Conservation (phyloP, 2,113 vertebrate species). For the Aptenodytes patagonicus region DNA sequence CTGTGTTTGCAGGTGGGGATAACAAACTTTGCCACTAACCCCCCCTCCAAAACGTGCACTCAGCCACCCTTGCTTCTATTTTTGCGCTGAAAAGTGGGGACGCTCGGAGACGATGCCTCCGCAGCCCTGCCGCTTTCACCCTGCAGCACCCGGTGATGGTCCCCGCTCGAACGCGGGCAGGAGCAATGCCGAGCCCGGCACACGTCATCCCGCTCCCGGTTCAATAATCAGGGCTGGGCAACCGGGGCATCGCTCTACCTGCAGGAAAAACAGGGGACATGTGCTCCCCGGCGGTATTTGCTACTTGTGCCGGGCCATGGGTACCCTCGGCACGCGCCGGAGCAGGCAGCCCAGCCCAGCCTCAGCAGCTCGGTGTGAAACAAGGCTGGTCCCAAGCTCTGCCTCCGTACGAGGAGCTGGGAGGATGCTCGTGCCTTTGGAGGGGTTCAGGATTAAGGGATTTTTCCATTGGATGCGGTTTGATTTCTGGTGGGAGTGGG, state of each 20-base stretch:
- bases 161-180: background rate
- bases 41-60: background rate
- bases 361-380: background rate
- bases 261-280: background rate
- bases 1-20: slow-evolving; percentile 30
- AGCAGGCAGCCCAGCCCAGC: background rate
- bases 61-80: background rate
- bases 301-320: rapidly evolving
- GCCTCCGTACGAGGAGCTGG: rapidly evolving
- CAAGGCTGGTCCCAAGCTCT: background rate
- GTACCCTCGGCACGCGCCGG: rapidly evolving
- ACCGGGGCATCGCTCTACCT: background rate
- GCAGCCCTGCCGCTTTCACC: background rate
- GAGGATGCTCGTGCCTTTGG: background rate
- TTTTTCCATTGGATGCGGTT: background rate
- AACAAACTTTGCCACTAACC: background rate
- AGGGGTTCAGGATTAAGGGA: background rate
- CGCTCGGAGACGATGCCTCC: background rate
- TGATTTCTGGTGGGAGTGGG: background rate
- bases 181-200: background rate
- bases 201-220: background rate
- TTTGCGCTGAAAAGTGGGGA: background rate
- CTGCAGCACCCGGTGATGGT: background rate
- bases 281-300: background rate
- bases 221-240: background rate